phyloP scores from a whole-genome alignment of 2,888 invertebrate species.

The Nezara viridula region DNA sequence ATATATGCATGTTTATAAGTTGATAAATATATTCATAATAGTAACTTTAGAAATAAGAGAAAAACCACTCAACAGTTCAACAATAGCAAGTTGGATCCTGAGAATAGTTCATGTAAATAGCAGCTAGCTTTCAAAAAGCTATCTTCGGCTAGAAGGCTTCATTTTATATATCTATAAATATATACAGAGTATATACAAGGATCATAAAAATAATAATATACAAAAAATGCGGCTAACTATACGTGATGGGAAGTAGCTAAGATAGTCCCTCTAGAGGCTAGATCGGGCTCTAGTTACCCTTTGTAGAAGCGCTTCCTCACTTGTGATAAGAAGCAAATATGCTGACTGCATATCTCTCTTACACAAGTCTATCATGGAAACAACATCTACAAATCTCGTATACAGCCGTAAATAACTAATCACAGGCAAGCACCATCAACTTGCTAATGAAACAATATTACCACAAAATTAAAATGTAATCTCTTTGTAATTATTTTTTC shows the following conservation, averaged over 20 bases:
- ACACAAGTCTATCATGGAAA: neutral
- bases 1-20: slow-evolving; percentile 33
- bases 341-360: slow-evolving; percentile 14
- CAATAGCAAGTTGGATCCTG: slow-evolving; percentile 40
- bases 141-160: slow-evolving; percentile 13
- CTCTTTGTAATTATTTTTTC: neutral
- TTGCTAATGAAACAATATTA: slow-evolving; percentile 47
- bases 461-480: neutral
- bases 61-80: slow-evolving; percentile 7
- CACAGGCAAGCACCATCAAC: slow-evolving; percentile 56
- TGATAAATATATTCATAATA: slow-evolving; percentile 7
- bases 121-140: neutral
- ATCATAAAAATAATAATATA: slow-evolving; percentile 37
- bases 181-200: slow-evolving; percentile 37
- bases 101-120: slow-evolving; percentile 11
- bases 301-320: neutral
- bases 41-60: slow-evolving; percentile 8
- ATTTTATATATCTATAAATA: slow-evolving; percentile 8
- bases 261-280: slow-evolving; percentile 46
- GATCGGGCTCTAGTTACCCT: slow-evolving; percentile 33
- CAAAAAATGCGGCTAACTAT: slow-evolving; percentile 31
- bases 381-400: neutral
- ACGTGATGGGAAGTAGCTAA: slow-evolving; percentile 40
- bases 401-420: slow-evolving; percentile 50
- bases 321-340: slow-evolving; percentile 37